Conservation (phyloP, 2,797 vertebrate species). For the Cheirogaleus major region DNA sequence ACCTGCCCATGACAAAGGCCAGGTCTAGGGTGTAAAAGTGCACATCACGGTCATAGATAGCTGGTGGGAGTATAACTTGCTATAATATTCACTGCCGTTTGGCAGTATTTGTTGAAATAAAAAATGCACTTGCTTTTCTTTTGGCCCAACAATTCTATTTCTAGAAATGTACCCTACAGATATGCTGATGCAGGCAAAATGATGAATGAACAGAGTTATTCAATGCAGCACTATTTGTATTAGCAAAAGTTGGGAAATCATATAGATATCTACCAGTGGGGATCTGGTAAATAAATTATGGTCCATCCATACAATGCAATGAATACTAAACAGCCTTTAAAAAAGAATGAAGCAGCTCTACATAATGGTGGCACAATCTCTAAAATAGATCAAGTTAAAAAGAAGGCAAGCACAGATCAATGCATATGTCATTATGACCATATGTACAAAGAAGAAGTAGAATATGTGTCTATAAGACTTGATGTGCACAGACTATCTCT, state of each 20-base stretch:
- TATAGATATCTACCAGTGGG: neutral
- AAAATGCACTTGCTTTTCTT: neutral
- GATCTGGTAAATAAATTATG: neutral
- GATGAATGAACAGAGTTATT: neutral
- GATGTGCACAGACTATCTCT: neutral
- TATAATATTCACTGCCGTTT: neutral
- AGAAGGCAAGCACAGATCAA: neutral
- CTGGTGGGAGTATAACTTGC: neutral
- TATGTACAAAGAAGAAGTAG: neutral
- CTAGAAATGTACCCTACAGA: neutral
- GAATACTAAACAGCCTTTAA: neutral
- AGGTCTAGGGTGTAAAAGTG: neutral
- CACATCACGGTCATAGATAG: neutral
- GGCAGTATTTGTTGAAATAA: slow-evolving; percentile 10
- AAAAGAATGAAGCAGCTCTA: neutral
- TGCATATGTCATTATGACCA: neutral
- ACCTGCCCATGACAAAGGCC: neutral
- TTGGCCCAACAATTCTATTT: neutral
- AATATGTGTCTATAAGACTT: neutral
- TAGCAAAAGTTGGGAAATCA: neutral
- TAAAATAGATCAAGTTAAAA: neutral
- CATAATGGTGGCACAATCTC: neutral
- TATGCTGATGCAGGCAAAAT: neutral
- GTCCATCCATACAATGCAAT: neutral
- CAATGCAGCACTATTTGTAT: neutral